Evolutionary conservation across 2,797 vertebrate genomes (phyloP).

Genomic region (Gambusia yucatana): DNA sequence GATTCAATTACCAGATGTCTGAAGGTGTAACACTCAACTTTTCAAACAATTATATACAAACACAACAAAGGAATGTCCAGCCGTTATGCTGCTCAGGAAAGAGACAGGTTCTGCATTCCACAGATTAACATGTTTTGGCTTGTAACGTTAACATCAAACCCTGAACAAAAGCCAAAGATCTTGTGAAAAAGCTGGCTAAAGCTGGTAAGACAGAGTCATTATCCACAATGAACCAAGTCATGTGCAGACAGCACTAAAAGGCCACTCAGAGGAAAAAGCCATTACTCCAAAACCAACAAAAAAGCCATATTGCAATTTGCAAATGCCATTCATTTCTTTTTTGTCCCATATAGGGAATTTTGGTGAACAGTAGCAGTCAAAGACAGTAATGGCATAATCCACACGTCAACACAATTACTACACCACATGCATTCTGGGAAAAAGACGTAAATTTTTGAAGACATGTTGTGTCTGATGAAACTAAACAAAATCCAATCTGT

Average conservation of each 20-base stretch:
- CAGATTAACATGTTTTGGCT: neutral
- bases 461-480: neutral
- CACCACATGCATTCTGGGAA: neutral
- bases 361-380: neutral
- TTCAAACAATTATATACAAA: neutral
- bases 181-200: neutral
- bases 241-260: neutral
- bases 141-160: neutral
- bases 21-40: neutral
- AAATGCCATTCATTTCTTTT: neutral
- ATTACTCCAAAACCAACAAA: neutral
- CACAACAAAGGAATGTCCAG: neutral
- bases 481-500: neutral
- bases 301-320: neutral
- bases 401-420: neutral
- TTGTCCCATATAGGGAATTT: neutral
- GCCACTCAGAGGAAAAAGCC: neutral
- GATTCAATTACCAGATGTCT: neutral
- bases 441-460: neutral
- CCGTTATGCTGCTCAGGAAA: neutral
- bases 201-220: neutral
- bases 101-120: neutral
- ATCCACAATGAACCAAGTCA: neutral
- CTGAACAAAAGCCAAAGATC: neutral
- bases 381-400: neutral